phyloP scores from a whole-genome alignment of 2,888 invertebrate genomes.

The Stomorhina lunata region DNA sequence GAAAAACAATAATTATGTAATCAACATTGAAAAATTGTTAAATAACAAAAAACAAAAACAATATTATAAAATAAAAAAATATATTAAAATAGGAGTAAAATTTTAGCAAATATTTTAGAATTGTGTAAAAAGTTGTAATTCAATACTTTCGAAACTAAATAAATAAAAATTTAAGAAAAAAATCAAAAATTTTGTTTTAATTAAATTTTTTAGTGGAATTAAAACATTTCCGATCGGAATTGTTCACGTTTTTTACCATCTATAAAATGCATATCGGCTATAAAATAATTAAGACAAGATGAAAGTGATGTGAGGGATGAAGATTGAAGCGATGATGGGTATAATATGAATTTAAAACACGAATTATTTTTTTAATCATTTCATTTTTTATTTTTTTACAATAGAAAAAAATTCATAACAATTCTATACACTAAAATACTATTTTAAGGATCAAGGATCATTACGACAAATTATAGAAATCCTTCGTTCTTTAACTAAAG shows the following conservation, averaged over 20 bases:
- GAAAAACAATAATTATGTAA: slow-evolving; percentile 60
- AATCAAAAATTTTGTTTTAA: background rate
- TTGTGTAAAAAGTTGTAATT: slow-evolving; percentile 64
- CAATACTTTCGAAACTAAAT: slow-evolving; percentile 58
- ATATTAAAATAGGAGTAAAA: slow-evolving; percentile 53
- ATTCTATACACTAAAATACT: background rate
- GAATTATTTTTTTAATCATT: no score
- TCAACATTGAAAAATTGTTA: slow-evolving; percentile 53
- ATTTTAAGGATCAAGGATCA: slow-evolving; percentile 80
- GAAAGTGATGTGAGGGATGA: no score
- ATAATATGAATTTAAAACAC: no score
- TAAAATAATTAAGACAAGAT: no score
- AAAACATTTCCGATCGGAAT: no score
- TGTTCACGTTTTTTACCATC: no score
- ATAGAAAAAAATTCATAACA: no score
- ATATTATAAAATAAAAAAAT: slow-evolving; percentile 39
- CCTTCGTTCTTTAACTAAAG: slow-evolving; percentile 84
- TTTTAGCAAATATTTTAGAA: slow-evolving; percentile 62
- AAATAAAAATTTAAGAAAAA: slow-evolving; percentile 51
- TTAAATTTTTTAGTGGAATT: background rate
- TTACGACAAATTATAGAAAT: slow-evolving; percentile 92
- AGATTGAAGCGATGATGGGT: no score
- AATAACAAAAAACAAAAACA: slow-evolving; percentile 53
- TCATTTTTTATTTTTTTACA: background rate
- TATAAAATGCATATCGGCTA: no score